Percentiles rank a stretch among this genome's conserved stretches.
Conservation (phyloP, 2,113 vertebrate genomes). For the Saimiri boliviensis region DNA sequence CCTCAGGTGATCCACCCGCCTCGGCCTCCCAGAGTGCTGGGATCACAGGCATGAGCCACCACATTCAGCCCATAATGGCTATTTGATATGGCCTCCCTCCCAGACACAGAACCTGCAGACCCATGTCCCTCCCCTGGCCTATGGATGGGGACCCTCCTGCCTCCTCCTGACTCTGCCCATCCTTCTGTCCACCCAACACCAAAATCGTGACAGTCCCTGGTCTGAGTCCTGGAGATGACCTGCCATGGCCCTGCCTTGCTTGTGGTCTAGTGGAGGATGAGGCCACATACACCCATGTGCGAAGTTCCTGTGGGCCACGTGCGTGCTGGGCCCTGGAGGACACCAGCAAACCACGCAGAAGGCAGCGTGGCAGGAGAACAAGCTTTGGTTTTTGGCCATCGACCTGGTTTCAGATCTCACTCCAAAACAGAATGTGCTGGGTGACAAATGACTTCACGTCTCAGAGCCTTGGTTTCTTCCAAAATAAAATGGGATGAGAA, state of each 20-base stretch:
- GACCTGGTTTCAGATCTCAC: not conserved
- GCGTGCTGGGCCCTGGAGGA: not conserved
- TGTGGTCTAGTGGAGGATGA: not conserved
- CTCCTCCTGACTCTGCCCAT: not conserved
- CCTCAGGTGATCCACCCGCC: no score
- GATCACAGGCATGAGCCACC: no score
- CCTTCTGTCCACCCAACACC: not conserved
- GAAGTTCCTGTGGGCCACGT: not conserved
- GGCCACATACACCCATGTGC: not conserved
- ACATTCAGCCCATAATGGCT: no score
- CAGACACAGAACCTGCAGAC: not conserved
- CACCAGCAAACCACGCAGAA: rapidly evolving
- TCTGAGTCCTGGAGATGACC: not conserved
- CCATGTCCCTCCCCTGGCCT: not conserved
- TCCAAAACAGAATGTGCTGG: not conserved
- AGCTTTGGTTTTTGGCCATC: not conserved
- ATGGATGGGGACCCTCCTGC: not conserved
- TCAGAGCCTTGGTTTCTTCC: not conserved
- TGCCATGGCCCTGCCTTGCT: not conserved
- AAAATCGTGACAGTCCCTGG: not conserved
- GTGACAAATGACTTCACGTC: not conserved
- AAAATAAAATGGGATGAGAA: not conserved
- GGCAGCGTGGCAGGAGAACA: not conserved
- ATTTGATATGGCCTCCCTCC: not conserved
- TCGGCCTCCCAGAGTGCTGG: no score